Evolutionary conservation across 2,888 invertebrate genomes (phyloP).

Genomic region (Aquatica leii): DNA sequence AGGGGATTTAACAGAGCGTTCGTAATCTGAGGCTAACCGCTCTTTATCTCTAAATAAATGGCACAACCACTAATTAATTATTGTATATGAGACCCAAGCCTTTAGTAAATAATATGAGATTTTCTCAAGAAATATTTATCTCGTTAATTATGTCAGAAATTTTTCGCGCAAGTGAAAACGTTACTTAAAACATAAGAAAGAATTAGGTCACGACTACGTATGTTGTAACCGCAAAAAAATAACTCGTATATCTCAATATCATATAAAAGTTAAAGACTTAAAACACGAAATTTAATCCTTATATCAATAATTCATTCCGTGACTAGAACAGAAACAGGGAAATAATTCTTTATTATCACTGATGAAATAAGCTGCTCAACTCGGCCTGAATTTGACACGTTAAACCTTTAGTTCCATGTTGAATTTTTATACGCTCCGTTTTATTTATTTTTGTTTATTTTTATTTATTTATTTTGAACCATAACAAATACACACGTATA

Average conservation of each 20-base stretch:
- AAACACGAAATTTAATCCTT: slow-evolving; percentile 23
- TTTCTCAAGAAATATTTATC: slow-evolving; percentile 26
- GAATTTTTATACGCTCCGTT: slow-evolving; percentile 13
- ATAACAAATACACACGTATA: too few species aligned
- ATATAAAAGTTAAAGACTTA: background rate
- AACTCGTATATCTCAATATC: slow-evolving; percentile 15
- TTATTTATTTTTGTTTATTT: slow-evolving; percentile 7
- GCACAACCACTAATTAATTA: slow-evolving; percentile 37
- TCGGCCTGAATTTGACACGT: slow-evolving; percentile 16
- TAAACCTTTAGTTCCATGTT: slow-evolving; percentile 17
- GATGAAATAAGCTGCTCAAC: slow-evolving; percentile 24
- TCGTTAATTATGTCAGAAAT: slow-evolving; percentile 20
- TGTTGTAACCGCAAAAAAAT: slow-evolving; percentile 1
- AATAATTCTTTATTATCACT: slow-evolving; percentile 26
- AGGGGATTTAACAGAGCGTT: slow-evolving; percentile 36
- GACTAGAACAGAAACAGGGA: slow-evolving; percentile 17
- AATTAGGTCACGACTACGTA: background rate
- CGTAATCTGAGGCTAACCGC: slow-evolving; percentile 38
- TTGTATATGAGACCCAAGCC: slow-evolving; percentile 35
- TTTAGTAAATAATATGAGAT: slow-evolving; percentile 32
- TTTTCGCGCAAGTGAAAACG: too few species aligned
- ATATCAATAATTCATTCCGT: slow-evolving; percentile 29
- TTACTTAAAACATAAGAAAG: too few species aligned
- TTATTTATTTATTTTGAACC: too few species aligned
- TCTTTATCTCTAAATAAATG: slow-evolving; percentile 37